These are phyloP conservation scores for Phoxinus phoxinus DNA, from an alignment of 2,113 vertebrate species.

Conservation along the genomic window DNA sequence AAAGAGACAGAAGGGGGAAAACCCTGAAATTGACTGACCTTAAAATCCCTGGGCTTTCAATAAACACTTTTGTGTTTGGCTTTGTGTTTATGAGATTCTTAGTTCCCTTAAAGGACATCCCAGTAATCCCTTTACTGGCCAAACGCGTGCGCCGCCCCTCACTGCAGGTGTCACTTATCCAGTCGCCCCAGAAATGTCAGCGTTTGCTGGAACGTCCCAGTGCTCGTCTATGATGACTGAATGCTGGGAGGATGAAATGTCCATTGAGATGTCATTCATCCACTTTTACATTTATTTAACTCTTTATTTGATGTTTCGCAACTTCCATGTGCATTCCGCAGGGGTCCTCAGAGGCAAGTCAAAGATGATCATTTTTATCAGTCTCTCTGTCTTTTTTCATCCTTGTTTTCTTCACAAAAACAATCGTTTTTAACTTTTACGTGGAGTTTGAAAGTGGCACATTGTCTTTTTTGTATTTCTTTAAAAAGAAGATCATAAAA, in stretches of 20 bases:
- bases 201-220: slow-evolving; percentile 17
- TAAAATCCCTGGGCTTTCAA: slow-evolving; percentile 29
- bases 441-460: slow-evolving; percentile 31
- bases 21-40: slow-evolving; percentile 35
- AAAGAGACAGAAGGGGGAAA: not conserved
- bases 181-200: slow-evolving; percentile 58
- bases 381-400: not conserved
- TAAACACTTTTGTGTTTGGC: slow-evolving; percentile 45
- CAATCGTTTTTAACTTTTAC: slow-evolving; percentile 18
- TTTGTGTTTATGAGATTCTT: slow-evolving; percentile 41
- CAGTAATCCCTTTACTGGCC: slow-evolving; percentile 54
- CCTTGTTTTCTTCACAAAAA: not conserved
- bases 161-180: slow-evolving; percentile 51
- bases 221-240: slow-evolving; percentile 20
- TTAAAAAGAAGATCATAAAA: slow-evolving; percentile 14
- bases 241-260: slow-evolving; percentile 21
- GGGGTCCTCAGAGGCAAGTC: slow-evolving; percentile 5
- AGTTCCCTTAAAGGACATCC: slow-evolving; percentile 29
- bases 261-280: slow-evolving; percentile 16
- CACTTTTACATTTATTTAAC: slow-evolving; percentile 35
- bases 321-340: not conserved
- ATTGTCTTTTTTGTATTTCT: slow-evolving; percentile 24
- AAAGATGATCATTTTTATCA: slow-evolving; percentile 13
- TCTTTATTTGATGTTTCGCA: slow-evolving; percentile 21
- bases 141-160: slow-evolving; percentile 19